Base-by-base conservation (phyloP, 2,888 invertebrate genomes). In the Tenthredo notha region DNA sequence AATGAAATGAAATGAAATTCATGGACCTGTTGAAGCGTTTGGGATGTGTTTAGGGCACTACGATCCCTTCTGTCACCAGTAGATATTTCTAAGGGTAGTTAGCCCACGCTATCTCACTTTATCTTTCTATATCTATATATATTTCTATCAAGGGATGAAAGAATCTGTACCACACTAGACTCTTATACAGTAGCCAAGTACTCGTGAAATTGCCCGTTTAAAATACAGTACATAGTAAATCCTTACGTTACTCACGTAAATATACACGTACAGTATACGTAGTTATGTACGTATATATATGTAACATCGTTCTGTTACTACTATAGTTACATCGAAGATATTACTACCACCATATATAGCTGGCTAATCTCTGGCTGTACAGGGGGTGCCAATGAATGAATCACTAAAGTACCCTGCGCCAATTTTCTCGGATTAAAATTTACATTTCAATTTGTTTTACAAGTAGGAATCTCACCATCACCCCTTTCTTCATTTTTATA, bases 11-110 rank as follows among this genome's bases (percentile, higher is more conserved):
- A 83, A 83, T 83, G 47, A 70, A 83, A 93, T 93, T 93, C 93
- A 93, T 93, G 91, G 91, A 93, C 93, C 92, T 92, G 93, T 93
- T 93, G 93, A 92, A 91, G 92, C 92, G 92, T 91, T 90, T 90
- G 89, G 90, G 92, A 92, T 92, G 90, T 91, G 91, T 92, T 93
- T 92, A 92, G 91, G 89, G 90, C 86, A 86, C 86, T 86, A 84
- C 86, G 77, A 85, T 87, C 88, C 88, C 88, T 88, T 86, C 87
- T 86, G 86, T 87, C 88, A 87, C 87, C 87, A 85, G 90, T 89
- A 90, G 90, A 90, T 90, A 91, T 25, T 80, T 77, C 77, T 89
- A 90, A 92, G 91, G 91, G 91, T 90, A 92, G 92, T 92, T 92
- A 90, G 89, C 90, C 89, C 90, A 90, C 90, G 89, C 89, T 50